Evolutionary conservation across 2,888 invertebrate genomes (phyloP), one percentile per base, ranked within the genome.

Genomic region (Leistus spinibarbis): DNA sequence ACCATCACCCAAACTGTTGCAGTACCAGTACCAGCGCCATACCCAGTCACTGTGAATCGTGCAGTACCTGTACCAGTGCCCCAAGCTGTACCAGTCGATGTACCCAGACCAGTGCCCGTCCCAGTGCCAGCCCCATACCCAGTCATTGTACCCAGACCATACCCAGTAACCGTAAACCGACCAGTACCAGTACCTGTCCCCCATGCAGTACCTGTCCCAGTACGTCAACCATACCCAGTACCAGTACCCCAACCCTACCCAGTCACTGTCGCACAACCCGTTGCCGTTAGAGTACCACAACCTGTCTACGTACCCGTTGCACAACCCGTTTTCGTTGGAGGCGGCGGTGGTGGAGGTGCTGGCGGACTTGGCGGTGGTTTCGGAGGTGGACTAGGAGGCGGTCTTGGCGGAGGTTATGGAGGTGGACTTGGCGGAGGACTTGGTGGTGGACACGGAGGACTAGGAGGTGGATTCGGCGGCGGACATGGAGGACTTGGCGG

Each of bases 1-100:
- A 76, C 77, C 17, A 76, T 77, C 54, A 76, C 76, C 16, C 77
- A 77, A 65, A 67, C 73, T 64, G 76, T 77, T 27, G 60, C 74
- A 10, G 65, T 77, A 19, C 75, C 77, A 16, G 77, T 77, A 20
- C 74, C 76, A 7, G 71, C 71, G 24, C 77, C 77, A 1, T 77
- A 76, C 60, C 73, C 73, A 1, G 77, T 77, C 5, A 76, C 76
- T 4, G 63, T 77, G 17, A 77, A 66, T 40, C 69, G 76, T 10
- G 70, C 77, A 54, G 77, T 77, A 2, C 68, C 76, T 16, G 71
- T 71, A 22, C 71, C 76, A 24, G 76, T 77, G 17, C 62, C 69
- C 7, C 76, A 75, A 54, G 74, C 75, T 24, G 76, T 76, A 9
- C 22, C 75, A 16, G 77, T 77, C 5, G 62, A 67, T 24, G 77